phyloP scores from a whole-genome alignment of 2,113 vertebrate genomes.

The Sinocyclocheilus grahami region DNA sequence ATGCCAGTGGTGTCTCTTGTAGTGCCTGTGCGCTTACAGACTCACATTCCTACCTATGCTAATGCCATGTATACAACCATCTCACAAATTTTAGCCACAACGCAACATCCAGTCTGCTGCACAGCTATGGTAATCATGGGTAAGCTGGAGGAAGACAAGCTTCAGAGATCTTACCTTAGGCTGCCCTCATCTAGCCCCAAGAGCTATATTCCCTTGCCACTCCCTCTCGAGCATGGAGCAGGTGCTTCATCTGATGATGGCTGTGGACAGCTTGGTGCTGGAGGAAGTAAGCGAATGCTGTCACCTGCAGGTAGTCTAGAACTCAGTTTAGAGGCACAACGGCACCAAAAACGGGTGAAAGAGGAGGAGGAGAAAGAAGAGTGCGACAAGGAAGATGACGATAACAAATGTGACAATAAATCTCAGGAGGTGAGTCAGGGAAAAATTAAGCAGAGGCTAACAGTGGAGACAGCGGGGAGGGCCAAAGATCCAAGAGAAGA shows the following conservation, averaged over 20 bases:
- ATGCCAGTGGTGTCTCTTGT: conserved; percentile 86
- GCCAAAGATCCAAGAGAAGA: conserved; percentile 75
- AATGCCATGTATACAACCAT: conserved; percentile 95
- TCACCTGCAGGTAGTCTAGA: conserved; percentile 97
- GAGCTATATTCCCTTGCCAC: conserved; percentile 76
- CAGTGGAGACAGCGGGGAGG: conserved; percentile 56
- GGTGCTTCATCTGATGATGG: conserved; percentile 77
- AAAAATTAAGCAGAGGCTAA: conserved; percentile 48
- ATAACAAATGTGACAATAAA: conserved; percentile 68
- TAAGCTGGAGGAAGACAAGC: conserved; percentile 76
- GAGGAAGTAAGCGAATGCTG: conserved; percentile 97
- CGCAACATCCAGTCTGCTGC: conserved; percentile 80
- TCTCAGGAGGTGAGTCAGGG: conserved; percentile 21
- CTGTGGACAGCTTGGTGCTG: conserved; percentile 77
- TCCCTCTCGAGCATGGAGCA: conserved; percentile 73
- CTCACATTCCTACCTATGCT: conserved; percentile 89
- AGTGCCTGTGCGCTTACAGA: conserved; percentile 94
- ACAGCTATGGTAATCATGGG: conserved; percentile 80
- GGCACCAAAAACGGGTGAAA: conserved; percentile 96
- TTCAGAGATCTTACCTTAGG: conserved; percentile 84
- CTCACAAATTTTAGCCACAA: conserved; percentile 90
- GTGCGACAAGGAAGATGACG: conserved; percentile 66
- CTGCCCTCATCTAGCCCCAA: conserved; percentile 83
- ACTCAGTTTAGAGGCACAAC: conserved; percentile 90
- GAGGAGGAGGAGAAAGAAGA: conserved; percentile 85